Conservation (phyloP, 37 sponge, comb jelly and placozoan species). For the Corticium candelabrum region DNA sequence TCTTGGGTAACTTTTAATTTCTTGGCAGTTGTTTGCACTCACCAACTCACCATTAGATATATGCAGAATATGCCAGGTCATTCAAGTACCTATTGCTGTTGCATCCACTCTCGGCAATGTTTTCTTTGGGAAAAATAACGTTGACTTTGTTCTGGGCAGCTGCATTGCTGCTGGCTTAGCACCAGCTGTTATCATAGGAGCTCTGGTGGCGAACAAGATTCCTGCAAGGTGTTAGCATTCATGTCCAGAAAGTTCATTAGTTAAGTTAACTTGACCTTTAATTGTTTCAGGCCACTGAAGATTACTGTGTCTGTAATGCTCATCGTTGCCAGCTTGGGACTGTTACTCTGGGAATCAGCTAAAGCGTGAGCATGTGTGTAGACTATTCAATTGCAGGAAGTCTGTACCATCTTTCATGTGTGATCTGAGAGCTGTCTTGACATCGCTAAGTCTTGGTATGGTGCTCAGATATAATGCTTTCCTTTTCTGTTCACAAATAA, state of each 20-base stretch:
- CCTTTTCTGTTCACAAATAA: too few relatives aligned
- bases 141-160: not conserved
- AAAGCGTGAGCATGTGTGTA: too few relatives aligned
- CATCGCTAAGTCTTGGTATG: too few relatives aligned
- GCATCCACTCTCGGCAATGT: not conserved
- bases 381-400: too few relatives aligned
- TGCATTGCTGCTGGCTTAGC: not conserved
- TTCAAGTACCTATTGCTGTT: slow-evolving; percentile 3
- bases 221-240: not conserved
- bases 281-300: not conserved
- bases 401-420: too few relatives aligned
- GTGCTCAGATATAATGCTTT: too few relatives aligned
- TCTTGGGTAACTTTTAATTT: slow-evolving; percentile 6
- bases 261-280: not conserved
- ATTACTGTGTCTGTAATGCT: not conserved
- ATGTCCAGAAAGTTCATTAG: not conserved
- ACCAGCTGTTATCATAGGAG: not conserved
- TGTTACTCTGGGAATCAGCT: not conserved
- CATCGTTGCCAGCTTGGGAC: not conserved
- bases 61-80: not conserved
- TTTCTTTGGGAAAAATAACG: not conserved
- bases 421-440: too few relatives aligned
- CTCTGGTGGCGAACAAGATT: not conserved
- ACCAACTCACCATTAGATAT: not conserved
- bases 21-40: not conserved